Evolutionary conservation across 2,113 vertebrate genomes (phyloP).

Genomic region (Promerops cafer): DNA sequence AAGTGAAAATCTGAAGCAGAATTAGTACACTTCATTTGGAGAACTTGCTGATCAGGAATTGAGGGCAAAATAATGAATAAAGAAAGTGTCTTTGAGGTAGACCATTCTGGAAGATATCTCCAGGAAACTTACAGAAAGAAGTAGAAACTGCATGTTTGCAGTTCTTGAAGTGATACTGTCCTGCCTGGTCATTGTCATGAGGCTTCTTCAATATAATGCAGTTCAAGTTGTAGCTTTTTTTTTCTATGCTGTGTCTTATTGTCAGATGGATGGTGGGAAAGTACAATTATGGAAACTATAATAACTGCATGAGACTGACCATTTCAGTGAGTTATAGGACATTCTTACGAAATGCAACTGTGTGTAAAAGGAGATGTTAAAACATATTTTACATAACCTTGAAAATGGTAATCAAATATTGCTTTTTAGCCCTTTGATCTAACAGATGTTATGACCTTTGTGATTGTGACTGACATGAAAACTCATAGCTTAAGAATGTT

Average conservation of each 20-base stretch:
- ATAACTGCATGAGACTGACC: background rate
- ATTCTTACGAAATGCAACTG: background rate
- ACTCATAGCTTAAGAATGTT: background rate
- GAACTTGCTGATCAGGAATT: background rate
- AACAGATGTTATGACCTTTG: background rate
- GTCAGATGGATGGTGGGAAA: background rate
- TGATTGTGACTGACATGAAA: background rate
- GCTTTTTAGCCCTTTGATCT: background rate
- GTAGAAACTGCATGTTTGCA: background rate
- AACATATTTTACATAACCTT: background rate
- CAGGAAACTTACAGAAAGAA: background rate
- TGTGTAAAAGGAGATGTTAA: background rate
- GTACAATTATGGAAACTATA: background rate
- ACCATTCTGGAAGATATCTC: background rate
- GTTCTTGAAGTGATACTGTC: background rate
- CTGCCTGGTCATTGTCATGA: background rate
- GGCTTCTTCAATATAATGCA: background rate
- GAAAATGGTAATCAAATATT: background rate
- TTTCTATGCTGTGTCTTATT: background rate
- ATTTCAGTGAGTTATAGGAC: background rate
- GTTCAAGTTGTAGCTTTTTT: background rate
- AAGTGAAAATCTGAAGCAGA: background rate
- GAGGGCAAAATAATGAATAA: background rate
- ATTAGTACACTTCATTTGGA: background rate
- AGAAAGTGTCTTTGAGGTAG: background rate